Percentiles rank a stretch among this genome's conserved stretches.
phyloP scores from a whole-genome alignment of 30 jellyfish, hydroid and myxozoan species.

The Hydra vulgaris region DNA sequence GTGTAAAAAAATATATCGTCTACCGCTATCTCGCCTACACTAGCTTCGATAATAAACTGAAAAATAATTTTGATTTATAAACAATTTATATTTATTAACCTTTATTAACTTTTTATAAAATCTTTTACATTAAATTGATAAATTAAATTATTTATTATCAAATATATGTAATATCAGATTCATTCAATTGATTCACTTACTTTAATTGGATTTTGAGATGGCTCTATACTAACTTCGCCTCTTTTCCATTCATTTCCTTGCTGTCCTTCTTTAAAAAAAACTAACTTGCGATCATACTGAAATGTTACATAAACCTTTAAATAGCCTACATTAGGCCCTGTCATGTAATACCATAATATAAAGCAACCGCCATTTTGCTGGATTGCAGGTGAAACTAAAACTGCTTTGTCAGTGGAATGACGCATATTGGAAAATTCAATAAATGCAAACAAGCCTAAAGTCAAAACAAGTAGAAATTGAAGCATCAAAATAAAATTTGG shows the following conservation, averaged over 20 bases:
- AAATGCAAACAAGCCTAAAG: conserved; percentile 57
- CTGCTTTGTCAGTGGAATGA: conserved; percentile 49
- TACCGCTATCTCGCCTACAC: conserved; percentile 27
- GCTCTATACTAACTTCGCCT: conserved; percentile 22
- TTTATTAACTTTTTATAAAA: too few relatives aligned
- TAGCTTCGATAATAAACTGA: conserved; percentile 19
- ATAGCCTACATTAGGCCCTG: conserved; percentile 63
- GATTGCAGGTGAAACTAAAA: conserved; percentile 34
- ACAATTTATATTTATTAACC: background rate
- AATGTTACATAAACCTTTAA: conserved; percentile 27
- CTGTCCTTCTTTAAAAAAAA: conserved; percentile 36
- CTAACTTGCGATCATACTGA: conserved; percentile 10
- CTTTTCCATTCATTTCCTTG: conserved; percentile 57
- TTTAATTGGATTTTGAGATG: background rate
- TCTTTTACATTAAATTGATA: too few relatives aligned
- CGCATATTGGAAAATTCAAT: conserved; percentile 75
- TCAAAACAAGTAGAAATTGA: background rate
- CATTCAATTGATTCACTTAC: conserved; percentile 5
- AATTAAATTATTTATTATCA: too few relatives aligned
- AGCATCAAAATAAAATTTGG: background rate
- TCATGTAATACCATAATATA: conserved; percentile 77
- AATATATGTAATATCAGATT: too few relatives aligned
- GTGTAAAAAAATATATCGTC: conserved; percentile 18
- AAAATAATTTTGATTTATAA: background rate
- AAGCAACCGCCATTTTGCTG: conserved; percentile 53